Percentiles rank a stretch among this genome's conserved stretches.
Conservation (phyloP, 2,113 vertebrate species). For the Cervus canadensis region DNA sequence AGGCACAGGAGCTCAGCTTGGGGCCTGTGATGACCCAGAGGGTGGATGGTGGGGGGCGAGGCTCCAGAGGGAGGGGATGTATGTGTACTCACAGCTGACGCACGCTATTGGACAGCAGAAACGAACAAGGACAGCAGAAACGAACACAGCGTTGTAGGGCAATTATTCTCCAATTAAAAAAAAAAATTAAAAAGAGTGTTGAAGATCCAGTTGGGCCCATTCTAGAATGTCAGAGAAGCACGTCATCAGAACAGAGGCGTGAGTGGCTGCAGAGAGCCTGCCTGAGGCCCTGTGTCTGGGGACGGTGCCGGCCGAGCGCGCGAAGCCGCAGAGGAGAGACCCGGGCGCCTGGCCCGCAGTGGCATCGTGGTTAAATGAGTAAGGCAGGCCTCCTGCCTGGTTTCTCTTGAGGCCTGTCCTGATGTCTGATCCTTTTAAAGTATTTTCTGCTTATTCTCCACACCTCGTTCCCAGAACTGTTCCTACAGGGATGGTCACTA, state of each 20-base stretch:
- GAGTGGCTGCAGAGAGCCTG: not conserved
- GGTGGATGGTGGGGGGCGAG: accelerated
- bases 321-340: not conserved
- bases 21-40: not conserved
- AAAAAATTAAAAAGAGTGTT: not conserved
- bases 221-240: not conserved
- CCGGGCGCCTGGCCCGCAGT: not conserved
- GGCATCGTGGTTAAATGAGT: not conserved
- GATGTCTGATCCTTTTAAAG: not conserved
- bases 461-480: not conserved
- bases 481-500: not conserved
- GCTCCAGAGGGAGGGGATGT: not conserved
- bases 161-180: not conserved
- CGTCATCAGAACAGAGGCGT: not conserved
- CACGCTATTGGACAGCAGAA: not conserved
- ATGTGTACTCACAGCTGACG: accelerated
- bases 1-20: not conserved
- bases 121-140: not conserved
- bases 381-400: not conserved
- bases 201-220: conserved; percentile 7
- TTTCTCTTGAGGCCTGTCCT: not conserved
- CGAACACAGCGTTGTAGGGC: not conserved
- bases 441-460: not conserved
- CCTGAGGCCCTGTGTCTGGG: not conserved
- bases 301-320: not conserved